Evolutionary conservation across 2,888 invertebrate species (phyloP), one percentile per base, ranked within the genome.

Genomic region (Drosophila emarginata): DNA sequence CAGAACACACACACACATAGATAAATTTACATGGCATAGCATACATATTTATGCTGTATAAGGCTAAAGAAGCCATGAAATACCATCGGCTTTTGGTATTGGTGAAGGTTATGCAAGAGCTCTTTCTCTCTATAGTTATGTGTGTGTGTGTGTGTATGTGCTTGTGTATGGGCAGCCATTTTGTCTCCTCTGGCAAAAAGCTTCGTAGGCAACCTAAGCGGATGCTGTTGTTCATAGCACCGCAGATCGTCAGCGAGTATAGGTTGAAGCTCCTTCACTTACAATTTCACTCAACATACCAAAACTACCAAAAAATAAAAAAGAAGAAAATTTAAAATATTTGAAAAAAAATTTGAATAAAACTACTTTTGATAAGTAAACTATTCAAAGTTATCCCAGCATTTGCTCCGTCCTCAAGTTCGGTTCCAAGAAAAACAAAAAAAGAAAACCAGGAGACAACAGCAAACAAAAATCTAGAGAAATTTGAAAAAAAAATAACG

Each of bases 221-320:
- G 84, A 84, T 86, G 80, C 82, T 89, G 78, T 72, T 76, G 79
- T 84, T 90, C 92, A 92, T 89, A 91, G 92, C 91, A 89, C 85
- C 90, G 89, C 89, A 91, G 91, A 91, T 89, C 91, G 91, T 91
- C 91, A 91, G 90, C 91, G 91, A 91, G 92, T 91, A 87, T 88
- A 91, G 91, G 91, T 90, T 90, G 91, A 88, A 89, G 78, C 37
- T 56, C 45, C 45, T 45, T 45, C 45, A 45, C 45, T 45, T 45
- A 45, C 45, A 45, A 45, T 45, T 45, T 21, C 45, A 45, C 18
- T 54, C 72, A 61, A 74, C 60, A 79, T 73, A 57, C 79, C 66
- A 40, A 71, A 61, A 60, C 53, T 21, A 32, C 32, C 9, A 32
- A 32, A 18, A 18, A 18, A 45, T 18, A 18, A 45, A 11, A 18